A percentile compares a stretch with the other conserved stretches of the same genome.
phyloP scores from a whole-genome alignment of 2,113 vertebrate genomes.

The Hoplias malabaricus region DNA sequence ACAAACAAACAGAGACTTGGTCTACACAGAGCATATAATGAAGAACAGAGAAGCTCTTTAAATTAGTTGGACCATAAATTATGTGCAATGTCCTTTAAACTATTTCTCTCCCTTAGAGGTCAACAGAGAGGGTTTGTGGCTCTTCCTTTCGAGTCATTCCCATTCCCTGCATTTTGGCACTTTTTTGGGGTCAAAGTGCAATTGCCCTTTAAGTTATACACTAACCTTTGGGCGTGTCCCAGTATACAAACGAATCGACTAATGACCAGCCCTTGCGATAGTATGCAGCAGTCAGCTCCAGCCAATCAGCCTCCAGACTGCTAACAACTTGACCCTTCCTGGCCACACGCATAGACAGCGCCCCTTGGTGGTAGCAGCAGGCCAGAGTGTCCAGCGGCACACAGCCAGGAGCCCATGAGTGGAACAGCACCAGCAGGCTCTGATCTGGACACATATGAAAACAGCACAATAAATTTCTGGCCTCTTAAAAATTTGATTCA shows the following conservation, averaged over 20 bases:
- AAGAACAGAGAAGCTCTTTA: not conserved
- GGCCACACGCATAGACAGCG: constrained; percentile 87
- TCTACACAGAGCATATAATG: not conserved
- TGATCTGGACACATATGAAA: constrained; percentile 67
- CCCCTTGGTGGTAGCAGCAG: constrained; percentile 89
- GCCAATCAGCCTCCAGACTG: constrained; percentile 92
- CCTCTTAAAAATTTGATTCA: no score
- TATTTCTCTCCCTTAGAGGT: constrained; percentile 3
- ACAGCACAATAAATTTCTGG: no score
- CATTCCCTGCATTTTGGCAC: no score
- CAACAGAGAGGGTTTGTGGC: not conserved
- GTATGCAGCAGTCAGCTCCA: constrained; percentile 90
- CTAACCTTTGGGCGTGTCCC: constrained; percentile 89
- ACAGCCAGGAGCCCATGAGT: constrained; percentile 75
- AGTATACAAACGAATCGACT: constrained; percentile 91
- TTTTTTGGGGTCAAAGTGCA: not conserved
- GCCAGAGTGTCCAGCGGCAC: constrained; percentile 75
- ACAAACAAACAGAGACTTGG: not conserved
- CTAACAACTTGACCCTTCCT: constrained; percentile 89
- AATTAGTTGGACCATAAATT: constrained; percentile 4
- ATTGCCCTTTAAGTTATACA: not conserved
- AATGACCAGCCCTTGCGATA: constrained; percentile 92
- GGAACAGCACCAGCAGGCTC: constrained; percentile 86
- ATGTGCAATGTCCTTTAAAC: not conserved
- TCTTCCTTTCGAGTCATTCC: not conserved